These are phyloP conservation scores for Aphaenogaster floridana DNA, from an alignment of 1,140 invertebrate genomes.

Conservation along the genomic window DNA sequence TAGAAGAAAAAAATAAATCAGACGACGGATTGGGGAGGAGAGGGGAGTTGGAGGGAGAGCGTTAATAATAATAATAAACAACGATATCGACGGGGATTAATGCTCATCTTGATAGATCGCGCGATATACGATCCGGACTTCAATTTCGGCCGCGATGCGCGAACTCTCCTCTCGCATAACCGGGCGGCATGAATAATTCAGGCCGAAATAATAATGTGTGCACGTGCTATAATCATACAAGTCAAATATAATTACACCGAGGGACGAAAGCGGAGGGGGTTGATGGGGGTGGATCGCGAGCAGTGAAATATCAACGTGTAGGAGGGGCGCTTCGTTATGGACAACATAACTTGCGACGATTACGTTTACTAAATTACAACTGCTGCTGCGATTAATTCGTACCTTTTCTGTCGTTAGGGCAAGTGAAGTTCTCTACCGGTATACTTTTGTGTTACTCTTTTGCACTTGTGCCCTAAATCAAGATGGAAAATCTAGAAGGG, in stretches of 20 bases:
- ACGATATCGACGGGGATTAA: constrained; percentile 67
- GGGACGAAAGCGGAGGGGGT: not conserved
- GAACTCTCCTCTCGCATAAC: constrained; percentile 24
- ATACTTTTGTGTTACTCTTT: not conserved
- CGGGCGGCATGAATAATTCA: constrained; percentile 75
- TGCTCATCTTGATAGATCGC: constrained; percentile 69
- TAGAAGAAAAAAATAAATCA: constrained; percentile 30
- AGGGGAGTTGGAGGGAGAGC: not conserved
- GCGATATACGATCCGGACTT: constrained; percentile 59
- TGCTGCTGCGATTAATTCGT: constrained; percentile 8
- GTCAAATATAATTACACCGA: constrained; percentile 77
- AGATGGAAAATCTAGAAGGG: constrained; percentile 25
- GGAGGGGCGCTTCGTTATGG: constrained; percentile 57
- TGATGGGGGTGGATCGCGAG: constrained; percentile 19
- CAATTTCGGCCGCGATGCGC: constrained; percentile 61
- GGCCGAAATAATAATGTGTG: constrained; percentile 75
- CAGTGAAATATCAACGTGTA: constrained; percentile 69
- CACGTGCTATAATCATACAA: constrained; percentile 76
- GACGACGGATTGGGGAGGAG: not conserved
- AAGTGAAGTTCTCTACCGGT: not conserved
- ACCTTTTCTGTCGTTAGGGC: not conserved
- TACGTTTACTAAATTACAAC: constrained; percentile 68
- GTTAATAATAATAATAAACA: constrained; percentile 67
- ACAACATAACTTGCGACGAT: constrained; percentile 36
- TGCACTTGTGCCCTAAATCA: constrained; percentile 35